Conservation (phyloP, 2,888 invertebrate species). For the Plemyria rubiginata region DNA sequence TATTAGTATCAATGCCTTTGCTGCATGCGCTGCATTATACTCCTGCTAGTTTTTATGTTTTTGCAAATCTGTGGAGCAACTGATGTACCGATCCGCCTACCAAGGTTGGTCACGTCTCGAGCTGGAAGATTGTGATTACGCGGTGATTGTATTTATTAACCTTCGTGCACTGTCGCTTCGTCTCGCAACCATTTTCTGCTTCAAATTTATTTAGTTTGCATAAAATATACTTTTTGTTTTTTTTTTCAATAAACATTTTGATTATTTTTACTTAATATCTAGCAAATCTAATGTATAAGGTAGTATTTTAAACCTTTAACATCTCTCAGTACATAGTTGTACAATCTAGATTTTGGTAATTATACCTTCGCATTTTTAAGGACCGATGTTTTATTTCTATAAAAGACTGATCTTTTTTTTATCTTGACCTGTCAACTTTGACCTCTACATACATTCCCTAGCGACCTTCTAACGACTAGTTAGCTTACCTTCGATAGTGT, state of each 20-base stretch:
- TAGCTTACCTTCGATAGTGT: constrained; percentile 26
- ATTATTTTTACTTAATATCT: too few species aligned
- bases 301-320: too few species aligned
- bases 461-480: constrained; percentile 33
- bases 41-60: constrained; percentile 41
- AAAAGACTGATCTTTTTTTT: too few species aligned
- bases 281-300: too few species aligned
- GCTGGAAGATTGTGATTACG: constrained; percentile 48
- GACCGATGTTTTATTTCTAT: too few species aligned
- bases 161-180: constrained; percentile 52
- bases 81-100: constrained; percentile 53
- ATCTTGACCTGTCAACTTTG: constrained; percentile 41
- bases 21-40: constrained; percentile 27
- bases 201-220: constrained; percentile 4
- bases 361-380: too few species aligned
- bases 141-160: constrained; percentile 64
- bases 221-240: too few species aligned
- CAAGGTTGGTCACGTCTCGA: constrained; percentile 62
- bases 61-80: constrained; percentile 48
- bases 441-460: constrained; percentile 36
- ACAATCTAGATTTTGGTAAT: too few species aligned
- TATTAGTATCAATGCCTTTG: constrained; percentile 33
- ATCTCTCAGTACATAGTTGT: too few species aligned
- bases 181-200: constrained; percentile 28
- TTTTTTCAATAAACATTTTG: too few species aligned